Conservation (phyloP, 30 jellyfish, hydroid and myxozoan species). For the Turritopsis rubra region DNA sequence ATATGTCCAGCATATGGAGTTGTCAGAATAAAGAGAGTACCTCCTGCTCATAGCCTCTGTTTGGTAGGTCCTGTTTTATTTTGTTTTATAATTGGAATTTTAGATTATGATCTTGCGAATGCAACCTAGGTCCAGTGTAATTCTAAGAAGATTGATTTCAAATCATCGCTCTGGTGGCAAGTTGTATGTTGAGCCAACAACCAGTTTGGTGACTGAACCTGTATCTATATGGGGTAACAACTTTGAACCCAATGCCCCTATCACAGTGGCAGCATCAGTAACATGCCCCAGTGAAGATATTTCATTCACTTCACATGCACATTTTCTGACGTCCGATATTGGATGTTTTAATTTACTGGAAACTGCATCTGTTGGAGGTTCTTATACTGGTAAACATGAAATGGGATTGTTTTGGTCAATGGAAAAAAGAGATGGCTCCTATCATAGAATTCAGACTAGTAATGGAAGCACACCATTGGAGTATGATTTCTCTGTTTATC, state of each 20-base stretch:
- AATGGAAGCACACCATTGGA: background rate
- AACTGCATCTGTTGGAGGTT: constrained; percentile 24
- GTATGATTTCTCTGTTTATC: background rate
- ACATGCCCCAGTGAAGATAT: constrained; percentile 1
- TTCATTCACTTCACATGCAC: background rate
- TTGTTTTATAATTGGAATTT: background rate
- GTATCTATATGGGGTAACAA: constrained; percentile 8
- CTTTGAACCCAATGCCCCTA: background rate
- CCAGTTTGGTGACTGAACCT: constrained; percentile 18
- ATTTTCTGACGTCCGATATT: background rate
- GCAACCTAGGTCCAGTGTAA: background rate
- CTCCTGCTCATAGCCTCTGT: no score
- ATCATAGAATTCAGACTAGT: background rate
- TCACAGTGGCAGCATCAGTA: background rate
- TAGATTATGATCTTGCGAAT: background rate
- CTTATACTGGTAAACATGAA: background rate
- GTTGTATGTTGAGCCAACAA: constrained; percentile 25
- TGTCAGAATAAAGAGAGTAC: no score
- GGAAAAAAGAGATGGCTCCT: constrained; percentile 13
- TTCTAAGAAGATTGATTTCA: background rate
- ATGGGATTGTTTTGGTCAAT: constrained; percentile 30
- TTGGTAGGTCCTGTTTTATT: background rate
- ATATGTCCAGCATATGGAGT: no score
- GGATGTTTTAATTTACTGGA: background rate
- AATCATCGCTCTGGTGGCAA: constrained; percentile 6